Percentiles rank a stretch among this genome's conserved stretches.
phyloP scores from a whole-genome alignment of 2,797 vertebrate genomes.

The Petrocephalus schoutedeni region DNA sequence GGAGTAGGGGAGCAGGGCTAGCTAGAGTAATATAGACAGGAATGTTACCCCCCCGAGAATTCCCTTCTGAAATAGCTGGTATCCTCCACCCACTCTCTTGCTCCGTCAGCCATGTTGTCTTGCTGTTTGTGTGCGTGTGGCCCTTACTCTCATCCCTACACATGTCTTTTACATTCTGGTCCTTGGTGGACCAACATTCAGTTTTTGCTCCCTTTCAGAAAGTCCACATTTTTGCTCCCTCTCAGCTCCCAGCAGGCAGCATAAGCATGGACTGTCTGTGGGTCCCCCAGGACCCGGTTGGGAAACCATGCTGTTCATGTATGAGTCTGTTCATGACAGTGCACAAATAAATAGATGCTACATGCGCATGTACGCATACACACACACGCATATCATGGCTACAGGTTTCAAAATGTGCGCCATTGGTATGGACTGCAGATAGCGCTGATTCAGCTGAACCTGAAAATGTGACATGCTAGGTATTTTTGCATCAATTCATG shows the following conservation, averaged over 20 bases:
- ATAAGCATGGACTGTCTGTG: not conserved
- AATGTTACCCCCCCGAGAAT: slow-evolving; percentile 68
- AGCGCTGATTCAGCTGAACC: not conserved
- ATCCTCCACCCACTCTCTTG: slow-evolving; percentile 41
- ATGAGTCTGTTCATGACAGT: not conserved
- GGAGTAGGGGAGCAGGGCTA: slow-evolving; percentile 40
- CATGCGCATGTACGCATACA: not conserved
- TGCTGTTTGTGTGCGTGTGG: not conserved
- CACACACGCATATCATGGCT: not conserved
- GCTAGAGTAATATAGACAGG: slow-evolving; percentile 54
- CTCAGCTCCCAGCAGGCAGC: not conserved
- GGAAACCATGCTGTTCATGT: not conserved
- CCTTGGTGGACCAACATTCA: not conserved
- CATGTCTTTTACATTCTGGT: not conserved
- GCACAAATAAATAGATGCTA: not conserved
- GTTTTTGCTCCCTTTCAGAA: not conserved
- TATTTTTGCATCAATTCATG: not conserved
- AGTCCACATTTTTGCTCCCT: not conserved
- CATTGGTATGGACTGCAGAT: not conserved
- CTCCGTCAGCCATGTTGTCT: not conserved
- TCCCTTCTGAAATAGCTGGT: slow-evolving; percentile 69
- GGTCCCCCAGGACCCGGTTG: not conserved
- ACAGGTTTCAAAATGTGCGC: not conserved
- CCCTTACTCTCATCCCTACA: not conserved
- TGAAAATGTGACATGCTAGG: not conserved